Conservation (phyloP, 2,113 vertebrate species). For the Pygoscelis adeliae region DNA sequence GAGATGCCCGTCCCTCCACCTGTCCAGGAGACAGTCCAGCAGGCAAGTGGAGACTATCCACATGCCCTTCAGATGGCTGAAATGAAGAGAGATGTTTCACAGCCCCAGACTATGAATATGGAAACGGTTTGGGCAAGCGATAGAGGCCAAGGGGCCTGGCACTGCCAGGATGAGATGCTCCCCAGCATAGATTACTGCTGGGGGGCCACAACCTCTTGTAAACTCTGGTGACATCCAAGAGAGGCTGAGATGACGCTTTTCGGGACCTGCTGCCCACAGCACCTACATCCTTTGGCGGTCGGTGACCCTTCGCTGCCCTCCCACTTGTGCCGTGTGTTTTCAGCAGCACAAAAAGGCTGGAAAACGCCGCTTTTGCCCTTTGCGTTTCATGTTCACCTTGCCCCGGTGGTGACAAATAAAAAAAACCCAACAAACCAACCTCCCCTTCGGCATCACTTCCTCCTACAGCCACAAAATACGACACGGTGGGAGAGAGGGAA, state of each 20-base stretch:
- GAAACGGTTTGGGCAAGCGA: neutral
- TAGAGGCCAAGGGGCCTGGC: neutral
- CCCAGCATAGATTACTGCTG: neutral
- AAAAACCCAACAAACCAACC: neutral
- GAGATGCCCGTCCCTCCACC: neutral
- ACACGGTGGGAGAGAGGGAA: neutral
- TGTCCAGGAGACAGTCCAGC: too few species aligned
- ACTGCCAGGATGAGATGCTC: neutral
- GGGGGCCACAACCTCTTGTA: neutral
- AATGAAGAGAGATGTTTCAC: neutral
- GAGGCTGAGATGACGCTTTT: neutral
- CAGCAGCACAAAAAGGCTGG: neutral
- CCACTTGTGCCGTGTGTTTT: fast-evolving
- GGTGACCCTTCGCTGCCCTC: neutral
- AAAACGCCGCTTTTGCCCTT: neutral
- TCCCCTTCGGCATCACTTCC: neutral
- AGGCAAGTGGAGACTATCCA: neutral
- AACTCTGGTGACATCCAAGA: neutral
- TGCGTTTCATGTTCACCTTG: neutral
- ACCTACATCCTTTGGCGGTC: neutral
- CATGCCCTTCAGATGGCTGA: neutral
- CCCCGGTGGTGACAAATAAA: neutral
- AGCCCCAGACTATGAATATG: neutral
- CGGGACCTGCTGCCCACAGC: neutral
- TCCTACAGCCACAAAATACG: neutral